Conservation (phyloP, 2,888 invertebrate species). For the Limnephilus lunatus region DNA sequence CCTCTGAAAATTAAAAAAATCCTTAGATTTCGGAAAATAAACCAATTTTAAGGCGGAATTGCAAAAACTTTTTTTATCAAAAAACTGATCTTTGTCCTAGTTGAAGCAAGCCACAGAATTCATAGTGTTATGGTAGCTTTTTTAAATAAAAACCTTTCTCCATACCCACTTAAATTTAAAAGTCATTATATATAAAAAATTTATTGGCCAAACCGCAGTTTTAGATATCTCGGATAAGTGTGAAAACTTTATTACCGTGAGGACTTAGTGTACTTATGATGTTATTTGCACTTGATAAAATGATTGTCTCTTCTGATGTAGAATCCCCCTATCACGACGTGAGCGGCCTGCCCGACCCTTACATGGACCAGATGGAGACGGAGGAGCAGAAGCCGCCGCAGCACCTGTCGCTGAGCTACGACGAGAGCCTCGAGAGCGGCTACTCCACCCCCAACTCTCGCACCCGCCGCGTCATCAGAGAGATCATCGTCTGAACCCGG, state of each 20-base stretch:
- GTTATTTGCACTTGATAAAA: not conserved
- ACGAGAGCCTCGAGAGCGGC: constrained; percentile 95
- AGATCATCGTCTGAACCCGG: constrained; percentile 89
- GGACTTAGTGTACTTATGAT: not conserved
- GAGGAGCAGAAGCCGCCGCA: constrained; percentile 90
- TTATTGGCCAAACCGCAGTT: not conserved
- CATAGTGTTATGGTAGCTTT: too few relatives aligned
- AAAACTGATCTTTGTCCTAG: too few relatives aligned
- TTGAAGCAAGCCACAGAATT: too few relatives aligned
- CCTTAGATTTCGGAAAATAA: too few relatives aligned
- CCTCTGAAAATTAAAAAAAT: too few relatives aligned
- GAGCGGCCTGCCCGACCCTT: constrained; percentile 93
- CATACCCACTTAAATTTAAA: too few relatives aligned
- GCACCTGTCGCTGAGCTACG: constrained; percentile 92
- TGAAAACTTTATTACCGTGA: not conserved
- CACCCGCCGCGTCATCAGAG: constrained; percentile 93
- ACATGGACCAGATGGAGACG: constrained; percentile 84
- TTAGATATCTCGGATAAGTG: not conserved
- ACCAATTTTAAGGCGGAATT: too few relatives aligned
- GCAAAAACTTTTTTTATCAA: too few relatives aligned
- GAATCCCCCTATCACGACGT: constrained; percentile 97
- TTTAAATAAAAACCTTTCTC: too few relatives aligned
- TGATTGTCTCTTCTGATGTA: constrained; percentile 71
- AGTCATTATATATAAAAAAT: too few relatives aligned
- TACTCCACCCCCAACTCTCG: constrained; percentile 96